phyloP scores from a whole-genome alignment of 1,140 invertebrate genomes.

The Delia radicum region DNA sequence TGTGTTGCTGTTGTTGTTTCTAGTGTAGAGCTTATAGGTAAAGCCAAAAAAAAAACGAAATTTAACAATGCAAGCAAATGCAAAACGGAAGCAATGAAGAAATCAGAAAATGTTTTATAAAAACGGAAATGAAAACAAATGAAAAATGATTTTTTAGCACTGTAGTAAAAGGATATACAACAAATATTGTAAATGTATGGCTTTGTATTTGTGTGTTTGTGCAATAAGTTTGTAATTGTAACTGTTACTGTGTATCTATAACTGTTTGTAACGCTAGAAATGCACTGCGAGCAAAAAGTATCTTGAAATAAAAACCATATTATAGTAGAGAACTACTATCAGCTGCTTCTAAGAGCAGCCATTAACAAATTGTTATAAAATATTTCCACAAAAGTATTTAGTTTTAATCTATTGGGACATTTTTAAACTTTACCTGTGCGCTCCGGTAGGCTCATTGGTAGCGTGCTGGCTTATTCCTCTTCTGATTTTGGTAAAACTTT shows the following conservation, averaged over 20 bases:
- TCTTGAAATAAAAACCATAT: too few relatives aligned
- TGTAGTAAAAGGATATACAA: neutral
- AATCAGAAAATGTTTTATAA: conserved; percentile 13
- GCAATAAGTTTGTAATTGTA: neutral
- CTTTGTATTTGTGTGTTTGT: neutral
- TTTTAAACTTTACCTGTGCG: too few relatives aligned
- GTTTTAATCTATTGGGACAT: too few relatives aligned
- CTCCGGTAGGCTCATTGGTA: too few relatives aligned
- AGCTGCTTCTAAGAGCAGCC: too few relatives aligned
- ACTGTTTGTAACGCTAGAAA: too few relatives aligned
- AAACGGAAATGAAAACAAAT: conserved; percentile 24
- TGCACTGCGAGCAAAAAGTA: too few relatives aligned
- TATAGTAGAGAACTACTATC: too few relatives aligned
- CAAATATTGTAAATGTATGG: neutral
- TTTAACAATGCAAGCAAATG: conserved; percentile 16
- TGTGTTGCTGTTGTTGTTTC: neutral
- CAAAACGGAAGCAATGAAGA: conserved; percentile 19
- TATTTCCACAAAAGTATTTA: too few relatives aligned
- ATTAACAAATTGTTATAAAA: too few relatives aligned
- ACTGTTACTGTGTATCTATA: neutral
- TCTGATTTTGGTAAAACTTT: too few relatives aligned
- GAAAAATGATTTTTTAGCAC: conserved; percentile 18
- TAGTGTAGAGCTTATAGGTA: neutral
- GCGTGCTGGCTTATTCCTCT: too few relatives aligned
- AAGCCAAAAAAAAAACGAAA: neutral